Conservation (phyloP, 2,113 vertebrate species). For the Axis porcinus region DNA sequence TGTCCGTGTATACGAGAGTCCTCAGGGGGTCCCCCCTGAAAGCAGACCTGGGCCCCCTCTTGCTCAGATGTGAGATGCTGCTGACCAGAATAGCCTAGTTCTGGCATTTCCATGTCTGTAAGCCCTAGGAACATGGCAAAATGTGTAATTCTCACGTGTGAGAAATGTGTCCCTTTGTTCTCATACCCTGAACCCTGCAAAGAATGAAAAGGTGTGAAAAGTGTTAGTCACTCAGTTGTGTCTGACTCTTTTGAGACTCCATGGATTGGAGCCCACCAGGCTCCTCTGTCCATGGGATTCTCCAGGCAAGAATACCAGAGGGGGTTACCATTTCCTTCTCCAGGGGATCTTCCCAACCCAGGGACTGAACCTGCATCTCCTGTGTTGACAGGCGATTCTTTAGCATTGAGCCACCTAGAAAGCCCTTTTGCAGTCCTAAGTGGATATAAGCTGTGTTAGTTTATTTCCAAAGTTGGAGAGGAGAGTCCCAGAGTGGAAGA, state of each 20-base stretch:
- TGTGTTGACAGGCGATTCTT: not conserved
- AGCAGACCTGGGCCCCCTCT: not conserved
- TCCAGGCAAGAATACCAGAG: not conserved
- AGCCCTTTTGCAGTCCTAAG: slow-evolving; percentile 32
- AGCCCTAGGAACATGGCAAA: not conserved
- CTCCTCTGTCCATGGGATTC: not conserved
- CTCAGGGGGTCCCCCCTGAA: not conserved
- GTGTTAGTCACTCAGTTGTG: not conserved
- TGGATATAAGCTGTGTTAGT: slow-evolving; percentile 5
- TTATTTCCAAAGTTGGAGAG: slow-evolving; percentile 74
- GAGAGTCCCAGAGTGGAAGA: not conserved
- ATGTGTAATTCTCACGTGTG: not conserved
- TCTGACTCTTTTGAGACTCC: not conserved
- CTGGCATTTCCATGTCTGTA: not conserved
- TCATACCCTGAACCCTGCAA: not conserved
- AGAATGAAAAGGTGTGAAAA: not conserved
- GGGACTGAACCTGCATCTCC: not conserved
- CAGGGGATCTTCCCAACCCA: not conserved
- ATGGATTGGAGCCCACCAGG: not conserved
- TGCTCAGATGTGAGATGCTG: not conserved
- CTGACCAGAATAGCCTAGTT: not conserved
- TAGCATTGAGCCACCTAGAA: not conserved
- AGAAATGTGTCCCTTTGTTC: not conserved
- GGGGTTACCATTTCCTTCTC: not conserved
- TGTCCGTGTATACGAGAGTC: not conserved